Evolutionary conservation across 2,113 vertebrate genomes (phyloP).

Genomic region (Podarcis muralis): DNA sequence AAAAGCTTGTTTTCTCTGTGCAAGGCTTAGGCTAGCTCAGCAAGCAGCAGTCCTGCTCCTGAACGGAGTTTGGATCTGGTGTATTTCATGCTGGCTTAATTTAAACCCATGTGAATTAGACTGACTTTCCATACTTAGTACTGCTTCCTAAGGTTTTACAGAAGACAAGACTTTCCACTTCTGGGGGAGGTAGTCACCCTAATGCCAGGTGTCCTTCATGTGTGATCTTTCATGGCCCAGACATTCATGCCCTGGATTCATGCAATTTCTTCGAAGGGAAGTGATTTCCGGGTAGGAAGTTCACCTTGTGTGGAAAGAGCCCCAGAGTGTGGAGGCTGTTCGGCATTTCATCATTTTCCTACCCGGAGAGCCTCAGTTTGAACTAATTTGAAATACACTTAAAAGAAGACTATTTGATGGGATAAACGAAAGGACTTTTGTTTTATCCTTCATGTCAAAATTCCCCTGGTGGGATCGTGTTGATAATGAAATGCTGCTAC

Average conservation of each 20-base stretch:
- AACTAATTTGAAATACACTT: conserved; percentile 67
- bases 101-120: no score
- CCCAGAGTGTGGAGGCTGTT: accelerated
- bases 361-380: conserved; percentile 13
- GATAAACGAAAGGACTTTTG: conserved; percentile 65
- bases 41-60: no score
- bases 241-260: neutral
- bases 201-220: neutral
- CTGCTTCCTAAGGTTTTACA: neutral
- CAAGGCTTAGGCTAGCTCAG: no score
- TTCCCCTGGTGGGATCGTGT: conserved; percentile 57
- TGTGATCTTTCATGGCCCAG: neutral
- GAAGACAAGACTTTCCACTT: neutral
- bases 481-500: conserved; percentile 68
- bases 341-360: conserved; percentile 55
- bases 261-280: neutral
- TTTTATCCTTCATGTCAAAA: conserved; percentile 45
- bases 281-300: neutral
- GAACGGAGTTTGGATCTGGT: no score
- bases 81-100: no score
- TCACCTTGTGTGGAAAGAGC: neutral
- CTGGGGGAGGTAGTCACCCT: neutral
- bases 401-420: conserved; percentile 66
- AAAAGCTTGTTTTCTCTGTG: no score
- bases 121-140: no score